Evolutionary conservation across 2,797 vertebrate genomes (phyloP).

Genomic region (Chloroceryle inda): DNA sequence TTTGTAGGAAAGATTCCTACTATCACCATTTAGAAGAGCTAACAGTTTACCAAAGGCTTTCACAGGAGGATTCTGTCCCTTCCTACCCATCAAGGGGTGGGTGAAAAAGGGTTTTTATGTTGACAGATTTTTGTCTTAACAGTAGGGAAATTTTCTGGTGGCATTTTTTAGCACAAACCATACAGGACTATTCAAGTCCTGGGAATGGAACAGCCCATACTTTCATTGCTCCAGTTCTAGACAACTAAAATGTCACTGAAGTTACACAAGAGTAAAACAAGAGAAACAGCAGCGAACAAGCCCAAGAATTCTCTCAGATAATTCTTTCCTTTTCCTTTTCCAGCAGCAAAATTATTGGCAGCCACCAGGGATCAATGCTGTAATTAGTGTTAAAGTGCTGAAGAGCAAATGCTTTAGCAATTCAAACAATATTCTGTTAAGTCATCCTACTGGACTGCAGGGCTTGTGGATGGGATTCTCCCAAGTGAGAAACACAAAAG

Average conservation of each 20-base stretch:
- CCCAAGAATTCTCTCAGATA: not conserved
- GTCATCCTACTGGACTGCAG: conserved; percentile 40
- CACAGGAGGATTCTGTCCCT: not conserved
- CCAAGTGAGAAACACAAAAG: conserved; percentile 29
- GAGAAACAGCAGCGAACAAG: not conserved
- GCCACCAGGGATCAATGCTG: not conserved
- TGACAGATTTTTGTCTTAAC: not conserved
- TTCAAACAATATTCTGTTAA: conserved; percentile 36
- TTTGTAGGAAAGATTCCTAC: not conserved
- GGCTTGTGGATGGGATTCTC: conserved; percentile 49
- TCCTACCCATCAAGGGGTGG: not conserved
- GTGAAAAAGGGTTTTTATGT: not conserved
- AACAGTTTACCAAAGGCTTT: not conserved
- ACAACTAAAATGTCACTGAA: not conserved
- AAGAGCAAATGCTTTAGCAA: not conserved
- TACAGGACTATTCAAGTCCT: not conserved
- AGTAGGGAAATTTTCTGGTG: not conserved
- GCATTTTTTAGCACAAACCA: not conserved
- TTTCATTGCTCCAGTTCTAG: not conserved
- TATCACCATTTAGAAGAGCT: not conserved
- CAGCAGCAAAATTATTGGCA: conserved; percentile 43
- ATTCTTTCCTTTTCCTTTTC: conserved; percentile 36
- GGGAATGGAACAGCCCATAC: accelerated
- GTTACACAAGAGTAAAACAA: not conserved
- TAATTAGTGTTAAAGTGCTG: not conserved